Evolutionary conservation across 2,797 vertebrate species (phyloP), one percentile per base, ranked within the genome.

Genomic region (Catharus ustulatus): DNA sequence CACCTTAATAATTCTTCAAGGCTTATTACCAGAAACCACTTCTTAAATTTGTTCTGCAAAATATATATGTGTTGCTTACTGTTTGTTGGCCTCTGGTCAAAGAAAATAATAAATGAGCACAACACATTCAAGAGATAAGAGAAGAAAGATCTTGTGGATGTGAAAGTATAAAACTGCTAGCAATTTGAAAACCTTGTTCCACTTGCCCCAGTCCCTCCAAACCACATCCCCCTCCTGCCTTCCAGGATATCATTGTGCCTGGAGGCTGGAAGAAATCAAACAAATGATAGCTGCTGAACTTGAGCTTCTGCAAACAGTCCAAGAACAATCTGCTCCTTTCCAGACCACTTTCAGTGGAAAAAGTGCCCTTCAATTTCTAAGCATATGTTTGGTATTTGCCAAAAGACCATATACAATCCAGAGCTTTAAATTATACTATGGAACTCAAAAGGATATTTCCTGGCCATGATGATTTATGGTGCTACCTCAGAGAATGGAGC

Each of bases 301-400:
- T 76, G 24, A 24, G 80, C 90, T 94, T 90, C 90, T 93, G 81
- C 83, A 74, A 87, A 64, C 18, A 40, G 46, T 54, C 68, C 94
- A 94, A 93, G 79, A 89, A 91, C 71, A 95, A 94, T 46, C 62
- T 90, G 67, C 84, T 94, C 58, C 84, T 87, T 93, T 80, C 86
- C 94, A 94, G 92, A 80, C 40, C 69, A 88, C 64, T 88, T 76
- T 32, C 11, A 3, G 24, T 40, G 15, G 29, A 29, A 16, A 77
- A 77, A 94, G 27, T 3, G n/a, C 46, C 26, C 57, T 71, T 82
- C 32, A 40, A 5, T 77, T 82, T 89, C 73, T 58, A 79, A 57
- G 36, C 3, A 0, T 42, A 46, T 11, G n/a, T 90, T 86, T 81
- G 46, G 6, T 80, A 64, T 87, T 91, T 95, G 9, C 73, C 48